A percentile compares a stretch with the other conserved stretches of the same genome.
Evolutionary conservation across 2,113 vertebrate genomes (phyloP).

Genomic region (Dolichallabes microphthalmus): DNA sequence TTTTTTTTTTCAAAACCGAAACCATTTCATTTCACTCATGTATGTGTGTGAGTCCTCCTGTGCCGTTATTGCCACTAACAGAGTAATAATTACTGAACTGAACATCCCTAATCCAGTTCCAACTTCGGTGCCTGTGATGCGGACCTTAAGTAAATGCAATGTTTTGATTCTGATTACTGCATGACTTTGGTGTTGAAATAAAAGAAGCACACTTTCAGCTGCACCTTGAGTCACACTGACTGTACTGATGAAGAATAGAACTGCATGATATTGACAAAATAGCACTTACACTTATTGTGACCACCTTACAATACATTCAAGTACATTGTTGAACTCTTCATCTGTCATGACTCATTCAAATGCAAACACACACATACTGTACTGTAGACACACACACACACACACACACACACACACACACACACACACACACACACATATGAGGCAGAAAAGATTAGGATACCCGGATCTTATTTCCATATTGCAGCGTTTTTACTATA

Average conservation of each 20-base stretch:
- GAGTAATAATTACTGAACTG: conserved; percentile 36
- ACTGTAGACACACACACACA: background rate
- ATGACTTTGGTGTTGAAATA: background rate
- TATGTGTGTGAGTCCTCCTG: background rate
- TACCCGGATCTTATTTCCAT: background rate
- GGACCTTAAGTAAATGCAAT: background rate
- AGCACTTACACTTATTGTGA: background rate
- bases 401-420: background rate
- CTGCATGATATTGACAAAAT: background rate
- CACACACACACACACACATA: background rate
- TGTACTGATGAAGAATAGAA: background rate
- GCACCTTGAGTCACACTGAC: background rate
- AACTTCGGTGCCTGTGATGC: background rate
- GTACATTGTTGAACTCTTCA: background rate
- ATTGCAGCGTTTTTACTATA: background rate
- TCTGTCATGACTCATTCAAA: background rate
- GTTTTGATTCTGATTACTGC: background rate
- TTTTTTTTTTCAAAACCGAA: too few relatives aligned
- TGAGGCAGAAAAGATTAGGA: background rate
- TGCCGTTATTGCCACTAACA: conserved; percentile 18
- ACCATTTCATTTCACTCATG: too few relatives aligned
- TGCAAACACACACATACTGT: background rate
- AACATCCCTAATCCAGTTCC: conserved; percentile 1
- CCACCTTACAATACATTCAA: background rate
- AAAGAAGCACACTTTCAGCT: background rate